phyloP scores from a whole-genome alignment of 2,888 invertebrate species.

The Cosmia pyralina region DNA sequence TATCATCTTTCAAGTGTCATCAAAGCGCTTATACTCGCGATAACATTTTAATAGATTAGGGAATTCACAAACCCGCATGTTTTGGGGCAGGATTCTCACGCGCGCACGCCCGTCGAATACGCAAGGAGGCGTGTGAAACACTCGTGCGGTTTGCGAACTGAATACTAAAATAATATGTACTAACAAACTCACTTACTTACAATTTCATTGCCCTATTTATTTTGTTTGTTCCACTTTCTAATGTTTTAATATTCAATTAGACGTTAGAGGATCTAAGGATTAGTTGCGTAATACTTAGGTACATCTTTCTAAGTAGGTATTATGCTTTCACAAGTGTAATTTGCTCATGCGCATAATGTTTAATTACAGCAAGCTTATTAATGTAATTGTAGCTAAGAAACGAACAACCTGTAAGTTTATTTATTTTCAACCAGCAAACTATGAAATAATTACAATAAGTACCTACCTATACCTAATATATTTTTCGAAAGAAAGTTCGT shows the following conservation, averaged over 20 bases:
- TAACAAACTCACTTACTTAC: slow-evolving; percentile 75
- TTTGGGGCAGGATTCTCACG: slow-evolving; percentile 79
- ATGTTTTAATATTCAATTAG: slow-evolving; percentile 51
- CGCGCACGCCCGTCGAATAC: slow-evolving; percentile 77
- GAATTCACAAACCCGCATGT: slow-evolving; percentile 72
- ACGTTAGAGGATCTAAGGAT: slow-evolving; percentile 52
- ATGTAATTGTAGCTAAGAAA: neutral
- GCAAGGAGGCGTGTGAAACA: slow-evolving; percentile 84
- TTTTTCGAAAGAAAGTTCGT: slow-evolving; percentile 11
- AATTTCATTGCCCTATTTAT: slow-evolving; percentile 83
- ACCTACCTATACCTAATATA: too few relatives aligned
- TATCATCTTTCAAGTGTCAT: slow-evolving; percentile 8
- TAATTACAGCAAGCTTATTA: slow-evolving; percentile 26
- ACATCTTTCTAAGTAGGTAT: slow-evolving; percentile 60
- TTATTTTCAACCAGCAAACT: neutral
- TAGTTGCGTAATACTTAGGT: slow-evolving; percentile 31
- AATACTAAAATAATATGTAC: slow-evolving; percentile 77
- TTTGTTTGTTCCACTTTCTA: slow-evolving; percentile 67
- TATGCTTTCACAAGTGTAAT: slow-evolving; percentile 36
- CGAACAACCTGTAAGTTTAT: neutral
- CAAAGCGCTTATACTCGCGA: slow-evolving; percentile 23
- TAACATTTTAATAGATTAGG: slow-evolving; percentile 42
- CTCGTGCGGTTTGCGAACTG: slow-evolving; percentile 81
- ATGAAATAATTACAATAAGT: neutral
- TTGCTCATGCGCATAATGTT: slow-evolving; percentile 29